A percentile compares a stretch with the other conserved stretches of the same genome.
These are phyloP conservation scores for Luffia ferchaultella DNA, from an alignment of 2,888 invertebrate species.

Conservation along the genomic window DNA sequence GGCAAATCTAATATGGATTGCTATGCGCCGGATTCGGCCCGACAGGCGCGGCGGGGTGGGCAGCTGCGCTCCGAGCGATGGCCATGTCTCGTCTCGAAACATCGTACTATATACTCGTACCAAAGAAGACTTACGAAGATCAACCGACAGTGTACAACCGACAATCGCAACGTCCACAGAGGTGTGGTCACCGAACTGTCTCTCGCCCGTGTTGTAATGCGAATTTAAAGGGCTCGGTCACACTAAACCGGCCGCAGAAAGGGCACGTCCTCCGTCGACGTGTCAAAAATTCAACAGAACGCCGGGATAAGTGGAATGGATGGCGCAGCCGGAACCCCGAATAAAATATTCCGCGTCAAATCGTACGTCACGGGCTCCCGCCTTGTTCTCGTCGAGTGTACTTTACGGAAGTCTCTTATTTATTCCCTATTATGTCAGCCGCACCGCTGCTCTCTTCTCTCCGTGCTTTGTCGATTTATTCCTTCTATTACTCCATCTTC, in stretches of 20 bases:
- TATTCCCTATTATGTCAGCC: slow-evolving; percentile 55
- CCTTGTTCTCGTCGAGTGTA: slow-evolving; percentile 54
- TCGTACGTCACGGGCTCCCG: slow-evolving; percentile 60
- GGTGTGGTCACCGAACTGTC: slow-evolving; percentile 21
- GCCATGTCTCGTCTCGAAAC: too few species aligned
- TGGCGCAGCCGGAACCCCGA: slow-evolving; percentile 45
- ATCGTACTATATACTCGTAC: too few species aligned
- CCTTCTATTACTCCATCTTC: not conserved
- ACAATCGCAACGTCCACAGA: slow-evolving; percentile 18
- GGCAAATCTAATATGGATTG: slow-evolving; percentile 66
- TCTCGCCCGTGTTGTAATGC: slow-evolving; percentile 34
- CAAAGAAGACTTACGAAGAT: too few species aligned
- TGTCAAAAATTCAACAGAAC: slow-evolving; percentile 63
- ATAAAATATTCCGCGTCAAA: slow-evolving; percentile 64
- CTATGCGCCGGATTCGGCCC: slow-evolving; percentile 56
- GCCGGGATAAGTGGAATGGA: slow-evolving; percentile 62
- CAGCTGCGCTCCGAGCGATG: slow-evolving; percentile 26
- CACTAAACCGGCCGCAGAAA: slow-evolving; percentile 53
- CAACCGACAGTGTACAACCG: not conserved
- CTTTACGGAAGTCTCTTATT: slow-evolving; percentile 58
- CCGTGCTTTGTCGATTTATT: slow-evolving; percentile 23
- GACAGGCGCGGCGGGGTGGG: slow-evolving; percentile 34
- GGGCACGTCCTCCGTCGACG: slow-evolving; percentile 43
- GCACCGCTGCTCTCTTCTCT: slow-evolving; percentile 40
- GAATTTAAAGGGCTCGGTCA: slow-evolving; percentile 50